Evolutionary conservation across 2,888 invertebrate species (phyloP), one percentile per base, ranked within the genome.

Genomic region (Holacanthella duospinosa): DNA sequence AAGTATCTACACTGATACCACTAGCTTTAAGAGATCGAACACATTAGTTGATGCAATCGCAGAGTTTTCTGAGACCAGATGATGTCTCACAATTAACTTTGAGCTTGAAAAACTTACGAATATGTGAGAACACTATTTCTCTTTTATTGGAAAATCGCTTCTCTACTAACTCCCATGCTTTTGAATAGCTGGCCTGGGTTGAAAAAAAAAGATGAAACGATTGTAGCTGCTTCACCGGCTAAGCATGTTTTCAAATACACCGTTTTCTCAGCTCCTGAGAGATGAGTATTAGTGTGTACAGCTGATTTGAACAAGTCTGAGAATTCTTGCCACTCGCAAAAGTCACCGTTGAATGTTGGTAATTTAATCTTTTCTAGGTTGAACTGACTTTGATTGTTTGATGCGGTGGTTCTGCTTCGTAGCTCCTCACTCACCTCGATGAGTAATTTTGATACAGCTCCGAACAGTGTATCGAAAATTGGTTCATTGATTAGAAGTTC

Each of bases 361-460:
- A 69, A 59, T 1, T 64, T 59, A 4, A 69, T 2, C 12, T 44
- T 21, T 12, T 65, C 67, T 19, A 68, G 36, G 6, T 64, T 67
- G 58, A 58, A 58, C n/a, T n/a, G n/a, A n/a, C n/a, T n/a, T n/a
- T n/a, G n/a, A n/a, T n/a, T n/a, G n/a, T n/a, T n/a, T n/a, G n/a
- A n/a, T n/a, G n/a, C n/a, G n/a, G n/a, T n/a, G n/a, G n/a, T n/a
- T n/a, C n/a, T n/a, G n/a, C n/a, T n/a, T n/a, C n/a, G n/a, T n/a
- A n/a, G n/a, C n/a, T n/a, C n/a, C n/a, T n/a, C n/a, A n/a, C n/a
- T n/a, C n/a, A n/a, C n/a, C n/a, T n/a, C n/a, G n/a, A n/a, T n/a
- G n/a, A n/a, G n/a, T n/a, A n/a, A n/a, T n/a, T n/a, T n/a, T n/a
- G n/a, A n/a, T n/a, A n/a, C n/a, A n/a, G n/a, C n/a, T n/a, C n/a